Evolutionary conservation across 2,797 vertebrate genomes (phyloP).

Genomic region (Selene dorsalis): DNA sequence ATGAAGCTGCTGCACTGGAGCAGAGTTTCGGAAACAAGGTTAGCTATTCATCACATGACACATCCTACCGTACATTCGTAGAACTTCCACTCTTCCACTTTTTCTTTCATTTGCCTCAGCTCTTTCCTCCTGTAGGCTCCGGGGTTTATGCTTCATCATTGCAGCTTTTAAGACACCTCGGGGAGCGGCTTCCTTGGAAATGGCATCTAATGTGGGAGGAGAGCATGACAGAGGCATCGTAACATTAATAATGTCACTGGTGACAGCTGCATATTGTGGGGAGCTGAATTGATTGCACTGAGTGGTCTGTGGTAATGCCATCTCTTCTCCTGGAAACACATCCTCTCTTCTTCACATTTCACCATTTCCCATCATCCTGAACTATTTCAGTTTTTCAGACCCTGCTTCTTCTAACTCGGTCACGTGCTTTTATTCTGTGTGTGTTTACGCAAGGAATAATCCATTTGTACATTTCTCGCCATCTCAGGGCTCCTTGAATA

Average conservation of each 20-base stretch:
- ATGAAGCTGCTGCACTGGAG: conserved; percentile 61
- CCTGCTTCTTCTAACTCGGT: not conserved
- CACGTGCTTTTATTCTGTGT: conserved; percentile 33
- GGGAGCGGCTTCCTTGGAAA: conserved; percentile 29
- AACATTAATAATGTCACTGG: conserved; percentile 29
- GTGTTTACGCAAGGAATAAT: conserved; percentile 71
- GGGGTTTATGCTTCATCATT: conserved; percentile 39
- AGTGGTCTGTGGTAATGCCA: conserved; percentile 19
- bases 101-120: conserved; percentile 33
- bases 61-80: conserved; percentile 20
- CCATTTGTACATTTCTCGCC: conserved; percentile 67
- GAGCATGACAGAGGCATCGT: conserved; percentile 1
- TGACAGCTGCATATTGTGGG: conserved; percentile 34
- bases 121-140: conserved; percentile 8
- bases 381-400: conserved; percentile 29
- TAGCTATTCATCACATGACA: conserved; percentile 61
- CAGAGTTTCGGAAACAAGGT: conserved; percentile 65
- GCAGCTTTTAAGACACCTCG: conserved; percentile 30
- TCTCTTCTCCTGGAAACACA: conserved; percentile 12
- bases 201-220: conserved; percentile 21
- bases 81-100: conserved; percentile 36
- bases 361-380: conserved; percentile 25
- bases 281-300: conserved; percentile 34
- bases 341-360: conserved; percentile 24
- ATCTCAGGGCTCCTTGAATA: conserved; percentile 66